Percentiles rank a stretch among this genome's conserved stretches.
These are phyloP conservation scores for Pyrgilauda ruficollis DNA, from an alignment of 2,113 vertebrate genomes.

Conservation along the genomic window DNA sequence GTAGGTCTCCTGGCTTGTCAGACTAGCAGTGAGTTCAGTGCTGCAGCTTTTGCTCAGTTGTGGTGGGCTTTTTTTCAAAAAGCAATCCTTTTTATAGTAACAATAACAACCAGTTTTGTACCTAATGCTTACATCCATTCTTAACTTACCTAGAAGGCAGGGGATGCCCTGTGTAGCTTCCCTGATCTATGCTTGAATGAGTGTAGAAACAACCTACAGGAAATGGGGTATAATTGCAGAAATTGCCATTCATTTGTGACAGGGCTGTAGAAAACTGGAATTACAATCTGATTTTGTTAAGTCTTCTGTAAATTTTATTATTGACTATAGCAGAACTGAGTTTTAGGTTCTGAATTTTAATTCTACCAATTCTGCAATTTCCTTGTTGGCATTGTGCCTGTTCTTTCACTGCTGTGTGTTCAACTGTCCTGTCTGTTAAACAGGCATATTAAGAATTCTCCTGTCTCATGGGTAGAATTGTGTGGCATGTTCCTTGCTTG, in stretches of 20 bases:
- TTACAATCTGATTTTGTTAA: background rate
- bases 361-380: background rate
- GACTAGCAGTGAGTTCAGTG: background rate
- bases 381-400: background rate
- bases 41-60: background rate
- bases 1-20: background rate
- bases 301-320: background rate
- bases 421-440: background rate
- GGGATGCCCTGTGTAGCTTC: background rate
- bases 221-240: background rate
- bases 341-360: background rate
- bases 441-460: background rate
- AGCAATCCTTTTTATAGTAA: background rate
- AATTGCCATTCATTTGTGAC: background rate
- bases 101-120: background rate
- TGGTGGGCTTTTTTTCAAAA: background rate
- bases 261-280: background rate
- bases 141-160: background rate
- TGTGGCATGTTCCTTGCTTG: background rate
- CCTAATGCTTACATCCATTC: background rate
- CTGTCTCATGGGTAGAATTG: background rate
- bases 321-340: background rate
- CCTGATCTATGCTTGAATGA: background rate
- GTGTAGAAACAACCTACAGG: background rate
- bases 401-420: background rate